Evolutionary conservation across 2,888 invertebrate species (phyloP).

Genomic region (Temnothorax rugatulus): DNA sequence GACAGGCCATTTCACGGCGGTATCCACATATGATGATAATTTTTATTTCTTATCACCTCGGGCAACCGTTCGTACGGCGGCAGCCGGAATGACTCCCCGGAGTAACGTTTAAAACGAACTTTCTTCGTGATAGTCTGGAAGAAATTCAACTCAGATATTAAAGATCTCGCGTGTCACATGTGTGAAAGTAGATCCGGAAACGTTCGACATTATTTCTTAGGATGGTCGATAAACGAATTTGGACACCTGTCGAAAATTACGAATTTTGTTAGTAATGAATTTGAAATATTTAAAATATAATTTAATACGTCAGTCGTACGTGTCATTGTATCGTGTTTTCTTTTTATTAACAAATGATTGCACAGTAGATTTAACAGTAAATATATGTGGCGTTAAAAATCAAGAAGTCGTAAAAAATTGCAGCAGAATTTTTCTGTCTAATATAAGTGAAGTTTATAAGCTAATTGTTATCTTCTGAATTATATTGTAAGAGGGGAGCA

Average conservation of each 20-base stretch:
- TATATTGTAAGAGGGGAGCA: neutral
- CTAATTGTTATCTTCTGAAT: neutral
- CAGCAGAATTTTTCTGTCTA: neutral
- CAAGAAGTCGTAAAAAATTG: neutral
- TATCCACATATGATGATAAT: conserved; percentile 54
- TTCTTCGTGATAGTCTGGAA: conserved; percentile 53
- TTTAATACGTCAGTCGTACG: neutral
- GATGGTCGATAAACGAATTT: conserved; percentile 1
- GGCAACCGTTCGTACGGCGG: neutral
- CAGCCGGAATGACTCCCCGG: conserved; percentile 63
- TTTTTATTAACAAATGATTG: neutral
- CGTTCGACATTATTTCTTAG: neutral
- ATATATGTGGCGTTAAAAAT: neutral
- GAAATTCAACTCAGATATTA: conserved; percentile 52
- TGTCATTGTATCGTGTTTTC: neutral
- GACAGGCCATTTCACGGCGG: conserved; percentile 39
- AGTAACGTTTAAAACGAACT: conserved; percentile 65
- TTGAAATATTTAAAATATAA: neutral
- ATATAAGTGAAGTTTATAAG: neutral
- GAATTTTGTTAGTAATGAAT: neutral
- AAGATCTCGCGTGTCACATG: conserved; percentile 13
- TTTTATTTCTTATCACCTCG: conserved; percentile 48
- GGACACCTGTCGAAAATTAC: neutral
- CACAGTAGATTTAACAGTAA: neutral
- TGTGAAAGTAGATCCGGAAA: neutral